Percentiles rank a stretch among this genome's conserved stretches.
These are phyloP conservation scores for Albula glossodonta DNA, from an alignment of 2,113 vertebrate species.

Conservation along the genomic window DNA sequence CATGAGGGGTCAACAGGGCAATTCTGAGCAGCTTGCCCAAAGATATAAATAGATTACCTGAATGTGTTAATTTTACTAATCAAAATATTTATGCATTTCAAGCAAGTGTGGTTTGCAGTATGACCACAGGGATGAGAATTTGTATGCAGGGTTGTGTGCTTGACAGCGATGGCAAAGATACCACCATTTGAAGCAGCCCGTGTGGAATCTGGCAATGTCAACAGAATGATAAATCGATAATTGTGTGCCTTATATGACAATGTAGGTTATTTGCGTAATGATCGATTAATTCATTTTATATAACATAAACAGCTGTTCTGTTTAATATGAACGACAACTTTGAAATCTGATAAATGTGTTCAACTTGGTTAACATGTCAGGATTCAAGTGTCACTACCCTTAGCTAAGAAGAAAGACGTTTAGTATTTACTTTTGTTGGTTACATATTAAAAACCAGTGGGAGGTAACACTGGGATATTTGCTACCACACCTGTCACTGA, in stretches of 20 bases:
- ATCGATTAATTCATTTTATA: no score
- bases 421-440: slow-evolving; percentile 2
- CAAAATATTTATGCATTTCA: not conserved
- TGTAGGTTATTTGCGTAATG: no score
- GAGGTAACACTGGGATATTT: not conserved
- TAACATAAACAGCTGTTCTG: no score
- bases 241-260: not conserved
- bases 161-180: not conserved
- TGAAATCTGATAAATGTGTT: not conserved
- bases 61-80: not conserved
- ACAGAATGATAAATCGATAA: not conserved
- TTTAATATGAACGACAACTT: not conserved
- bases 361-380: not conserved
- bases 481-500: not conserved
- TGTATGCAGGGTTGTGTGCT: not conserved
- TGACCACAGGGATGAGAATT: not conserved
- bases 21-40: not conserved
- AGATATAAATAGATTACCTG: not conserved
- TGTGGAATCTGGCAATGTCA: not conserved
- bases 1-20: not conserved
- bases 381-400: not conserved
- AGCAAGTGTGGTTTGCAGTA: not conserved
- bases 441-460: slow-evolving; percentile 2
- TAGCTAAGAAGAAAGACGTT: not conserved
- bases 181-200: not conserved